A percentile compares a stretch with the other conserved stretches of the same genome.
Evolutionary conservation across 2,888 invertebrate genomes (phyloP).

Genomic region (Hartigia nigra): DNA sequence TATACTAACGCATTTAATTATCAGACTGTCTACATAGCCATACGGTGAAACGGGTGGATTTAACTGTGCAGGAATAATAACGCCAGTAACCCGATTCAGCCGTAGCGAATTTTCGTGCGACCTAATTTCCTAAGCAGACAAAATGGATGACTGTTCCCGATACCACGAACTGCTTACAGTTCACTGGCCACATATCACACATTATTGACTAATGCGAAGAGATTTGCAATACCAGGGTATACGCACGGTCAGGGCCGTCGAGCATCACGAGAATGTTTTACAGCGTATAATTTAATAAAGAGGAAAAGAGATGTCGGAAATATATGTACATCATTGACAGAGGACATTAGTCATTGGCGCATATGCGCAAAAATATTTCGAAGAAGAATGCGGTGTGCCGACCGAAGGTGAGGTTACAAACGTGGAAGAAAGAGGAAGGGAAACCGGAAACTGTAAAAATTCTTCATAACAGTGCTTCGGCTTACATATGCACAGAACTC

Average conservation of each 20-base stretch:
- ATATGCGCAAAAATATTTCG: conserved; percentile 31
- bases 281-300: background rate
- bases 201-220: background rate
- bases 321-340: background rate
- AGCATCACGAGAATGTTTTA: no score
- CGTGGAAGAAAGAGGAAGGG: background rate
- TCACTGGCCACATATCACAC: background rate
- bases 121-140: background rate
- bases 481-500: background rate
- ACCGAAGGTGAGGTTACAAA: background rate
- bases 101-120: background rate
- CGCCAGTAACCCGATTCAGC: background rate
- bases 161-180: no score
- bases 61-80: no score
- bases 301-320: background rate
- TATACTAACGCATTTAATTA: no score
- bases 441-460: background rate
- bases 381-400: conserved; percentile 41
- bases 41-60: background rate
- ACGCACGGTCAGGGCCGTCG: no score
- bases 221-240: no score
- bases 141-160: no score
- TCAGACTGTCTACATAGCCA: background rate
- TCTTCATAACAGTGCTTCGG: background rate
- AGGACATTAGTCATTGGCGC: background rate